Base-by-base conservation (phyloP, 2,888 invertebrate species). In the Troides aeacus region DNA sequence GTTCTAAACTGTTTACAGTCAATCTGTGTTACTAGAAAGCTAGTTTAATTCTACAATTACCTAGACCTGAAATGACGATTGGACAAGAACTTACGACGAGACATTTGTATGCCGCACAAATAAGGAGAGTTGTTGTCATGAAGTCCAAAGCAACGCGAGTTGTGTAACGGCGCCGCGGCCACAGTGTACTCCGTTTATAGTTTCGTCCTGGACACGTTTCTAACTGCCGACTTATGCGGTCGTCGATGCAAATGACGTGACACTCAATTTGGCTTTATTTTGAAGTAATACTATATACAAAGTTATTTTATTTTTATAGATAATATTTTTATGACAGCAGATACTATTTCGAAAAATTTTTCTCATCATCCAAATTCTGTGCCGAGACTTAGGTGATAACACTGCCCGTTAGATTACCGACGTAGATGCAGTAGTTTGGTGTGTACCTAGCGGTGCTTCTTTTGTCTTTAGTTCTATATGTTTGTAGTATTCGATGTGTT, bases 201-300 rank as follows among this genome's bases (percentile, higher is more conserved):
- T 24, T 67, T 62, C 30, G 67, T 23, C 39, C 67, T 62, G 58
- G 58, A 68, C 58, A 46, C 10, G 21, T 68, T 68, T 62, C 58
- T 21, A 57, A 56, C 17, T 21, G 46, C 58, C 21, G 57, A 42
- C 62, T 36, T 62, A 68, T 36, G 42, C n/a, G 30, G n/a, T 62
- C 58, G n/a, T 62, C 42, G 8, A 58, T 58, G 68, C 58, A 58
- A 58, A 62, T 24, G 23, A 21, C 39, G 56, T 56, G 39, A 53
- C 21, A 61, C 42, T 36, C 8, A 62, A 61, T 30, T 66, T 50
- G 50, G 46, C 10, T 10, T 39, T 6, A 10, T 39, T 39, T 39
- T 39, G 39, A 39, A 10, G 10, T 39, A 30, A 30, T 39, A 10
- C 39, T 39, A 39, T 39, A 10, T 39, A 39, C 1, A 39, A 39